phyloP scores from a whole-genome alignment of 1,140 invertebrate species.

The Zaprionus taronus region DNA sequence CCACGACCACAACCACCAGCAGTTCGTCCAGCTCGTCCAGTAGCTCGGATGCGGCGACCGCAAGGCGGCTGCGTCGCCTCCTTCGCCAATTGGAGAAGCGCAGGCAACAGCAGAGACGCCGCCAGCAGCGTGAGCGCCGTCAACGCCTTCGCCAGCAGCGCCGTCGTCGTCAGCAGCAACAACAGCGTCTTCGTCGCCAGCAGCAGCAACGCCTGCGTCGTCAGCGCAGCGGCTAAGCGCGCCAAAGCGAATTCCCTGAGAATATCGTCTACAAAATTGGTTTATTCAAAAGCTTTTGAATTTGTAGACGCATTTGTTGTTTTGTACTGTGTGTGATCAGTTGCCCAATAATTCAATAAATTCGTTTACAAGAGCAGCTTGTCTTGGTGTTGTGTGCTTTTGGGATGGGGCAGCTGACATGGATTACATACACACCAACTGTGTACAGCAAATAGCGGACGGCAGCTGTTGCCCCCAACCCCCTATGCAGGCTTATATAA shows the following conservation, averaged over 20 bases:
- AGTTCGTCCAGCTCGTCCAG: not conserved
- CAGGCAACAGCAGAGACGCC: not conserved
- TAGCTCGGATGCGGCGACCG: not conserved
- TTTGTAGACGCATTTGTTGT: too few relatives aligned
- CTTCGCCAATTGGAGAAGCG: not conserved
- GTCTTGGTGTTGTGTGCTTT: not conserved
- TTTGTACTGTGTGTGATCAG: not conserved
- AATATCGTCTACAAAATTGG: not conserved
- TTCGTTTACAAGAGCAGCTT: not conserved
- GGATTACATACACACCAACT: not conserved
- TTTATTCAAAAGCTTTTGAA: not conserved
- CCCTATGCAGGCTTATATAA: not conserved
- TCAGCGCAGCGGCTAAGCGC: conserved; percentile 2
- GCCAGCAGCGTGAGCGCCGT: conserved; percentile 4
- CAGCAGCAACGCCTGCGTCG: conserved; percentile 8
- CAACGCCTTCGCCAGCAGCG: conserved; percentile 8
- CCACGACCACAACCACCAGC: too few relatives aligned
- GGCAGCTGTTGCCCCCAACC: not conserved
- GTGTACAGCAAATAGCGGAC: not conserved
- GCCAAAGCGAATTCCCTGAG: too few relatives aligned
- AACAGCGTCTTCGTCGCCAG: not conserved
- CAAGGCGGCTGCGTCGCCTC: not conserved
- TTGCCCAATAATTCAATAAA: not conserved
- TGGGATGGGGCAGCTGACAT: not conserved
- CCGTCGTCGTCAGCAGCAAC: not conserved